Evolutionary conservation across 2,888 invertebrate genomes (phyloP).

Genomic region (Acanthococcus lagerstroemiae): DNA sequence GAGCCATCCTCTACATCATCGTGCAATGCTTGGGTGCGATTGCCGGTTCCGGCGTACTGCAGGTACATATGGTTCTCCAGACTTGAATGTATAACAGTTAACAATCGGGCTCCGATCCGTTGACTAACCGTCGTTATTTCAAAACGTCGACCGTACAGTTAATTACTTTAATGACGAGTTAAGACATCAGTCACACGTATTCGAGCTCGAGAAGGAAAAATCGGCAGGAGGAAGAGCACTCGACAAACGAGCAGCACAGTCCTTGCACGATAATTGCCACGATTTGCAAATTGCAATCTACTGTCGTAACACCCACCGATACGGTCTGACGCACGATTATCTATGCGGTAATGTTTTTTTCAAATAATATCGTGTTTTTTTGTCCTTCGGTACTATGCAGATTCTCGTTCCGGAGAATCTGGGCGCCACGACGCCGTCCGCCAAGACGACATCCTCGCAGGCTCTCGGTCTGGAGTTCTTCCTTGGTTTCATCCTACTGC

Average conservation of each 20-base stretch:
- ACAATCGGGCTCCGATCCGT: no score
- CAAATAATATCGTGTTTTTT: not conserved
- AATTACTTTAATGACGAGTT: not conserved
- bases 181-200: no score
- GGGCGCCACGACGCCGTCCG: slow-evolving; percentile 47
- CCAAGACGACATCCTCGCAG: slow-evolving; percentile 53
- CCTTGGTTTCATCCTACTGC: slow-evolving; percentile 60
- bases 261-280: slow-evolving; percentile 15
- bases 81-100: no score
- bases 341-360: not conserved
- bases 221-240: no score
- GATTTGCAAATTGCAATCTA: not conserved
- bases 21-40: slow-evolving; percentile 75
- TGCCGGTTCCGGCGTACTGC: slow-evolving; percentile 63
- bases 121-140: no score
- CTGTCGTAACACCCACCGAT: slow-evolving; percentile 5
- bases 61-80: slow-evolving; percentile 49
- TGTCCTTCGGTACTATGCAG: not conserved
- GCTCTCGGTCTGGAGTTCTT: slow-evolving; percentile 71
- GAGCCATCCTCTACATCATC: slow-evolving; percentile 67
- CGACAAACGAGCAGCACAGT: not conserved
- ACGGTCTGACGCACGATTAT: not conserved
- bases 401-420: slow-evolving; percentile 38
- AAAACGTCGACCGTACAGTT: slow-evolving; percentile 3
- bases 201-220: no score